Conservation (phyloP, 2,888 invertebrate genomes). For the Lasioglossum oenotherae region DNA sequence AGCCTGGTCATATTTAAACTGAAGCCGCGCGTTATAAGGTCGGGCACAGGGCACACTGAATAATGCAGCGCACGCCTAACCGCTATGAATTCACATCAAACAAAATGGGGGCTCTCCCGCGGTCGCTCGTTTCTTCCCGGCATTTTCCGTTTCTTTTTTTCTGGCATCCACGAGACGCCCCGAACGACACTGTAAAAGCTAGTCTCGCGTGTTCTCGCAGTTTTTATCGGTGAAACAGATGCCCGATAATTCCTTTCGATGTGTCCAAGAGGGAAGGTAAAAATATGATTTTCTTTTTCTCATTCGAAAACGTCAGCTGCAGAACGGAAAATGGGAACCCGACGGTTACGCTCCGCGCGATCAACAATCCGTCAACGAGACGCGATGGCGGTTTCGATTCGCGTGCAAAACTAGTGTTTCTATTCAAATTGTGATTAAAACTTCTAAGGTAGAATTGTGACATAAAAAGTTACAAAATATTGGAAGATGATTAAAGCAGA, state of each 20-base stretch:
- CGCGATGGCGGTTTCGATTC: not conserved
- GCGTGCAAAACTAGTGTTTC: not conserved
- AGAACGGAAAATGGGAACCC: not conserved
- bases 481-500: not conserved
- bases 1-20: slow-evolving; percentile 63
- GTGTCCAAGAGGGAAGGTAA: not conserved
- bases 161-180: not conserved
- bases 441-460: not conserved
- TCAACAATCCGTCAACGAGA: not conserved
- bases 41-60: slow-evolving; percentile 61
- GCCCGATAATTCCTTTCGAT: slow-evolving; percentile 33
- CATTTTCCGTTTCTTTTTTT: slow-evolving; percentile 29
- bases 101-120: slow-evolving; percentile 54
- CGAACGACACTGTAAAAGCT: slow-evolving; percentile 35
- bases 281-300: slow-evolving; percentile 12
- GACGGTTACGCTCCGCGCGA: not conserved
- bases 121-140: slow-evolving; percentile 45
- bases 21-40: slow-evolving; percentile 49
- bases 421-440: not conserved
- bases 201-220: slow-evolving; percentile 27
- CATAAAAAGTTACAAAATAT: not conserved
- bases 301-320: slow-evolving; percentile 1
- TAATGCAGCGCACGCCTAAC: slow-evolving; percentile 73
- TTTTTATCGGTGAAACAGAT: slow-evolving; percentile 39
- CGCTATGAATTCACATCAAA: slow-evolving; percentile 74